phyloP scores from a whole-genome alignment of 2,888 invertebrate species.

The Lasioglossum morio region DNA sequence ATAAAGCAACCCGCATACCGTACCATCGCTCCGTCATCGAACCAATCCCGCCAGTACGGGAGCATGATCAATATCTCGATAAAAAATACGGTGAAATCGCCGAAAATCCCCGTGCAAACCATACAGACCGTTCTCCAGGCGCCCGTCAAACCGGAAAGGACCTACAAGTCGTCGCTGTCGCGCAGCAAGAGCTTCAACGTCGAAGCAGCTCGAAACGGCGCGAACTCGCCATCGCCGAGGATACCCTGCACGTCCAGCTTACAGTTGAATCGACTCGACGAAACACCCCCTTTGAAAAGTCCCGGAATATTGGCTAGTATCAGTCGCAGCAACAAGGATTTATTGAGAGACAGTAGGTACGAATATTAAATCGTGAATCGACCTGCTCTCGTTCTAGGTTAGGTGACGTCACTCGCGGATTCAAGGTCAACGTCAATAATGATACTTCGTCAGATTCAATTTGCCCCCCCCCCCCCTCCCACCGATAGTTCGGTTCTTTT shows the following conservation, averaged over 20 bases:
- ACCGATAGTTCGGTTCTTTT: not conserved
- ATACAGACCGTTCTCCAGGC: slow-evolving; percentile 76
- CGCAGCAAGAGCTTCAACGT: slow-evolving; percentile 95
- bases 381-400: not conserved
- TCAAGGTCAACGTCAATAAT: no score
- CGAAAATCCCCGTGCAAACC: slow-evolving; percentile 56
- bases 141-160: slow-evolving; percentile 90
- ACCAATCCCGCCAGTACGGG: slow-evolving; percentile 76
- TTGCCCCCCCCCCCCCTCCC: not conserved
- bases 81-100: slow-evolving; percentile 84
- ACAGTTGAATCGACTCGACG: slow-evolving; percentile 90
- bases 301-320: slow-evolving; percentile 95
- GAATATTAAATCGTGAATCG: slow-evolving; percentile 46
- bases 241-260: slow-evolving; percentile 92
- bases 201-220: slow-evolving; percentile 86
- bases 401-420: not conserved
- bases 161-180: slow-evolving; percentile 86
- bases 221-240: slow-evolving; percentile 76
- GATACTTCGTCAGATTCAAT: not conserved
- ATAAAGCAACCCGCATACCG: slow-evolving; percentile 22
- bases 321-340: slow-evolving; percentile 92
- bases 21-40: slow-evolving; percentile 29
- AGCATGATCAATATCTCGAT: slow-evolving; percentile 88
- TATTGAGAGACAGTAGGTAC: slow-evolving; percentile 87
- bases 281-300: slow-evolving; percentile 91